phyloP scores from a whole-genome alignment of 2,797 vertebrate genomes.

The Miichthys miiuy region DNA sequence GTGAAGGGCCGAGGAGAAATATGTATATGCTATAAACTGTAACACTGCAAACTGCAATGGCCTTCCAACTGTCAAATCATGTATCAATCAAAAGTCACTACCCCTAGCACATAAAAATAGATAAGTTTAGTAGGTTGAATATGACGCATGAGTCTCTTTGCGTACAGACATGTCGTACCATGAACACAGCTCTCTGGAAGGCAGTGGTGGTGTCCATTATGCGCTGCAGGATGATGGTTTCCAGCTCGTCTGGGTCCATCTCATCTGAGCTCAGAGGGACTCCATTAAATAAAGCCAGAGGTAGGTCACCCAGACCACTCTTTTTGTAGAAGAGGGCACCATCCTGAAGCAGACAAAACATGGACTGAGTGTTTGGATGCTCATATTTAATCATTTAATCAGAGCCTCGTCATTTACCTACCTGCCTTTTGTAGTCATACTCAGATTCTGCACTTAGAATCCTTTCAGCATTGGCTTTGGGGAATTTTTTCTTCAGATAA shows the following conservation, averaged over 20 bases:
- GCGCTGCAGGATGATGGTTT: constrained; percentile 89
- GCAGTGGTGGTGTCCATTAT: constrained; percentile 89
- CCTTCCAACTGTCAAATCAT: not conserved
- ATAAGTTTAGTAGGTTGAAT: not conserved
- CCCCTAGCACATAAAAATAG: not conserved
- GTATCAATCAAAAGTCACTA: not conserved
- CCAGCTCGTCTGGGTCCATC: constrained; percentile 90
- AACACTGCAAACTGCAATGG: not conserved
- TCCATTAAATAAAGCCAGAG: constrained; percentile 96
- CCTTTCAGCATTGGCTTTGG: constrained; percentile 85
- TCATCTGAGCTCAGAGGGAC: constrained; percentile 89
- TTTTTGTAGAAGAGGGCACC: constrained; percentile 91
- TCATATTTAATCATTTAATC: not conserved
- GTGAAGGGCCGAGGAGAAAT: not conserved
- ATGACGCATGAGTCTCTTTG: not conserved
- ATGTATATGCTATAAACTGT: not conserved
- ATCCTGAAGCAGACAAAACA: constrained; percentile 80
- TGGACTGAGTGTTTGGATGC: not conserved
- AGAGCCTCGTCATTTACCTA: constrained; percentile 58
- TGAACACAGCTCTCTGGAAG: constrained; percentile 92
- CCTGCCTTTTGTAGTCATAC: constrained; percentile 91
- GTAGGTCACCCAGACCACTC: constrained; percentile 90
- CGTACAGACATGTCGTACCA: constrained; percentile 80
- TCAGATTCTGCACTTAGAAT: constrained; percentile 88
- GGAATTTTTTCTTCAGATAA: constrained; percentile 89